Evolutionary conservation across 2,113 vertebrate species (phyloP), one percentile per base, ranked within the genome.

Genomic region (Melanostigma gelatinosum): DNA sequence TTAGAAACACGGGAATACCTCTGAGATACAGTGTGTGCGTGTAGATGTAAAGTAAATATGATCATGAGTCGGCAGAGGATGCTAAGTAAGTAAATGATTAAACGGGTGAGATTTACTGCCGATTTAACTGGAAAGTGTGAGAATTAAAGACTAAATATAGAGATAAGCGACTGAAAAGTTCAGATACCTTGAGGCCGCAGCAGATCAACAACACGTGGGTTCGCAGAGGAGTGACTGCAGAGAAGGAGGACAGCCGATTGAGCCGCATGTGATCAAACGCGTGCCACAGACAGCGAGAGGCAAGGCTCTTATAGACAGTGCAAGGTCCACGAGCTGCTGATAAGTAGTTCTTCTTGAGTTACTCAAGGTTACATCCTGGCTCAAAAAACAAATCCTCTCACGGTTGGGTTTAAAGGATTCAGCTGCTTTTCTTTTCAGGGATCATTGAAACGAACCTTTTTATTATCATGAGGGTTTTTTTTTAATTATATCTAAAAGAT

Each of bases 281-380:
- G 9, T 50, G 52, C 52, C 29, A 6, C 15, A 77, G 79, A 91
- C 55, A 55, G 27, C 29, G 64, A 87, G 64, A 81, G 83, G 74
- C 8, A 42, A 86, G 84, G 60, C 79, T 85, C 68, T 64, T 11
- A 44, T 32, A 74, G 13, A 60, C n/a, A 87, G 94, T 69, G 27
- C 94, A 95, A 95, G 81, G 94, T 95, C 82, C 93, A 92, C 57
- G 66, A 63, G 48, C 67, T 20, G 77, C 86, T 93, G 94, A 95
- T 94, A 95, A 95, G 83, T 52, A 6, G 6, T 54, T 54, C 34
- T 72, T 76, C 85, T 58, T 64, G 52, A 85, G 76, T 55, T 38
- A 90, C 79, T 87, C 85, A 92, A 91, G 83, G 84, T 88, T 84
- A 84, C 60, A 88, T 77, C 78, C 69, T 70, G 52, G 57, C 79